phyloP scores from a whole-genome alignment of 2,113 vertebrate species.

The Chrysemys picta region DNA sequence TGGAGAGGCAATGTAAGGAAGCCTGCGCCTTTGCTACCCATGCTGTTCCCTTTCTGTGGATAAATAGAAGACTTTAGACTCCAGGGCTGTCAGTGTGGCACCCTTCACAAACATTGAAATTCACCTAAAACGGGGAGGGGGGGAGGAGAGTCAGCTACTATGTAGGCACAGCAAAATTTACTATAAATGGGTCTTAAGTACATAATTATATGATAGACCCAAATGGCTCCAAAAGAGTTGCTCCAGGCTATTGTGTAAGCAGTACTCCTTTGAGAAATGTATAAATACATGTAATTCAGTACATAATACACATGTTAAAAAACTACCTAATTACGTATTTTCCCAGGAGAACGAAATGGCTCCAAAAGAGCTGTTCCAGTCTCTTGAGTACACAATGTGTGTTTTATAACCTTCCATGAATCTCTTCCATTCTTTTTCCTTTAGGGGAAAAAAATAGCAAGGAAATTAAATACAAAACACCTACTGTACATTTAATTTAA shows the following conservation, averaged over 20 bases:
- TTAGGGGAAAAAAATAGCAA: conserved; percentile 38
- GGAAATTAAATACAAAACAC: conserved; percentile 81
- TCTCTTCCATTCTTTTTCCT: conserved; percentile 70
- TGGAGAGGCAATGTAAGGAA: background rate
- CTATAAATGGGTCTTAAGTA: conserved; percentile 75
- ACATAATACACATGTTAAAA: conserved; percentile 65
- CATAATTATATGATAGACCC: conserved; percentile 73
- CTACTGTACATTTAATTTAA: conserved; percentile 80
- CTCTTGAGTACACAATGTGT: conserved; percentile 71
- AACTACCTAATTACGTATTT: conserved; percentile 77
- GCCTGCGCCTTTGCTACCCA: background rate
- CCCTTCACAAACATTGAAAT: conserved; percentile 41
- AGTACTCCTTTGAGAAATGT: conserved; percentile 78
- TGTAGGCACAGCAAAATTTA: conserved; percentile 66
- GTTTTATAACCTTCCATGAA: conserved; percentile 80
- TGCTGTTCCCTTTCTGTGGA: conserved; percentile 6
- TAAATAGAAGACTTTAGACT: conserved; percentile 39
- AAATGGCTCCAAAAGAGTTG: conserved; percentile 74
- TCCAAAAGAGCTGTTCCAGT: conserved; percentile 75
- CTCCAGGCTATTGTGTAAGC: conserved; percentile 80
- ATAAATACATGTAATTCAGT: conserved; percentile 79
- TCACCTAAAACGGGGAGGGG: background rate
- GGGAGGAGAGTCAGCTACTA: conserved; percentile 38
- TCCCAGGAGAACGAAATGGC: conserved; percentile 79
- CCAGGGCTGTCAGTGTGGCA: conserved; percentile 28